phyloP scores from a whole-genome alignment of 2,888 invertebrate species.

The Lucinisca nassula region DNA sequence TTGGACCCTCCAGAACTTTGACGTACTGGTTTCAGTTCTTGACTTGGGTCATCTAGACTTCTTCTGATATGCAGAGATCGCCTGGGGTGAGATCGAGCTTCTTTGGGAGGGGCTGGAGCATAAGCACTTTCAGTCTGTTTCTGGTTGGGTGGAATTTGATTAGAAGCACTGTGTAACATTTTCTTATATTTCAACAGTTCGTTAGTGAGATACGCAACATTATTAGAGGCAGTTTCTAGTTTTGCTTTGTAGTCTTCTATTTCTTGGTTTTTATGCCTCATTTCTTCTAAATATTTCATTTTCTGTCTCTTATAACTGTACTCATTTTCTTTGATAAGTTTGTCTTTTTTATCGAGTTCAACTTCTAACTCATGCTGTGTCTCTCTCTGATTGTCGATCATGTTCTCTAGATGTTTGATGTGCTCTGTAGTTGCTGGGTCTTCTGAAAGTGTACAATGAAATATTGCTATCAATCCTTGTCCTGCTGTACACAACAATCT shows the following conservation, averaged over 20 bases:
- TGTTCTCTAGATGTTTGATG: constrained; percentile 70
- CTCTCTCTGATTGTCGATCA: constrained; percentile 70
- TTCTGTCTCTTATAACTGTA: constrained; percentile 78
- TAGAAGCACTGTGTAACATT: constrained; percentile 53
- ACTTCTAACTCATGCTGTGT: constrained; percentile 70
- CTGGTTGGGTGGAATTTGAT: constrained; percentile 51
- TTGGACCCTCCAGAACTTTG: constrained; percentile 68
- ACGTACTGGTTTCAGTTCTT: constrained; percentile 69
- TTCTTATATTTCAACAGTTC: constrained; percentile 82
- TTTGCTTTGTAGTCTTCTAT: constrained; percentile 80
- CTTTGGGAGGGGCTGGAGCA: constrained; percentile 76
- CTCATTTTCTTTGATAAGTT: constrained; percentile 77
- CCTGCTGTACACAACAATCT: no score
- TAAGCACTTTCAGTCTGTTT: constrained; percentile 46
- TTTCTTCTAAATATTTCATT: constrained; percentile 81
- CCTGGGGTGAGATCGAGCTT: constrained; percentile 65
- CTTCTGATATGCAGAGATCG: constrained; percentile 61
- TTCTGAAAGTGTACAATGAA: constrained; percentile 39
- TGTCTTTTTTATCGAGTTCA: constrained; percentile 78
- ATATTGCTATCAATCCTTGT: no score
- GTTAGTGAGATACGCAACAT: constrained; percentile 83
- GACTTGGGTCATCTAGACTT: constrained; percentile 37
- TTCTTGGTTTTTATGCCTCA: constrained; percentile 74
- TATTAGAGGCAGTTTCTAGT: constrained; percentile 83
- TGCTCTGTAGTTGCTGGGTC: constrained; percentile 59